Base-by-base conservation (phyloP, 2,888 invertebrate genomes). In the Mesorhabditis sp. region DNA sequence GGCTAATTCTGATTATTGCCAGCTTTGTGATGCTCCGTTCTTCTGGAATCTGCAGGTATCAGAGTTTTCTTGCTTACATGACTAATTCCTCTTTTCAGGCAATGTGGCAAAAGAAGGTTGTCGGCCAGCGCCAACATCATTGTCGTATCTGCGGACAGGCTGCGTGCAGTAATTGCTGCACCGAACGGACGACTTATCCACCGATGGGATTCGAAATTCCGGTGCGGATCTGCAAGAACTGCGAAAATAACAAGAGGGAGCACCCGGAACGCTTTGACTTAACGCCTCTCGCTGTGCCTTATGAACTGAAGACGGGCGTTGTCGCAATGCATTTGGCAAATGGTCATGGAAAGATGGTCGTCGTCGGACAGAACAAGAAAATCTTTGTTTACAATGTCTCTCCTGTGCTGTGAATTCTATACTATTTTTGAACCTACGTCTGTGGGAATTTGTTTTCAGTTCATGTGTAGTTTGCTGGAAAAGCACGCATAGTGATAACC, bases 181-280 rank as follows among this genome's bases (percentile, higher is more conserved):
- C 91, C 70, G 91, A 92, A 86, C 91, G 92, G 75, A 90, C 94
- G 80, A 92, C 92, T 71, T 92, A 96, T 86, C 97, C 98, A 3
- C 89, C 92, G 67, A 93, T 97, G 93, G 98, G 98, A 66, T 97
- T 95, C 88, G 98, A 99, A 88, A 95, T 94, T 88, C 93, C 93
- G 86, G 95, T 97, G 77, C 90, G 98, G 73, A 92, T 97, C 69
- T 98, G 98, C 88, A 92, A 94, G 86, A 91, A 91, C 58, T 99
- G 98, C 88, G 92, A 92, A 43, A 66, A 67, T 3, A 77, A 79
- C 69, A 85, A 85, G 84, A 71, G 81, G 68, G 76, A 76, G 5
- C 73, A 78, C 50, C 83, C 84, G 2, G 80, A 82, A 42, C 78
- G 82, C 66, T 84, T 81, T 68, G 79, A 84, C 70, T 91, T 93